Evolutionary conservation across 2,113 vertebrate genomes (phyloP), one percentile per base, ranked within the genome.

Genomic region (Vicugna pacos): DNA sequence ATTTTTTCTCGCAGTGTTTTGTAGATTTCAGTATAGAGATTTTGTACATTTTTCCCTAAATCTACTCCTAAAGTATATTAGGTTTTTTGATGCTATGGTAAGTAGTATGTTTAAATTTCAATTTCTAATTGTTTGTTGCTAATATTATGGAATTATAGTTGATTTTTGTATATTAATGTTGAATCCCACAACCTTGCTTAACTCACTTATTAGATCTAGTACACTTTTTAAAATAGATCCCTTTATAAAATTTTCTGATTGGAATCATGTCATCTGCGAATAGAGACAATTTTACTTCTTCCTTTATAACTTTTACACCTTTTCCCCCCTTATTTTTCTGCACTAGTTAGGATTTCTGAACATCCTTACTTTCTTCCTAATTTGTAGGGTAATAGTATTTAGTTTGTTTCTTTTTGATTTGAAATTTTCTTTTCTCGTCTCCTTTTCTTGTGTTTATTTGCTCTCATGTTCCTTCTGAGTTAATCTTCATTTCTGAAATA

Each of bases 401-500:
- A 26, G 30, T 90, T 80, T 46, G 1, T 87, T 91, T 90, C 50
- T 90, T 76, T 38, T 70, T 84, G 17, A 52, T 82, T 83, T 65
- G 67, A 64, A 1, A 6, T 16, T 70, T 60, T 26, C 22, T 28
- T 89, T 87, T 64, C 16, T 85, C 32, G 16, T 73, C 89, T 6
- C 30, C 50, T 30, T 65, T 42, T 91, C 13, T 10, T 80, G 65
- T 85, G 16, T 48, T 93, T 93, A 35, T 90, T 85, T 65, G 46
- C 10, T 83, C 13, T 46, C 20, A 16, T 70, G 91, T 77, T 52
- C 28, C 15, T 85, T 96, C n/a, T 75, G 42, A 87, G 20, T 82
- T 92, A 82, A 56, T 94, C n/a, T 81, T 92, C 28, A 85, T 64
- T 90, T 95, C 14, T 62, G 67, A 85, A 95, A 67, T 93, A 19